Evolutionary conservation across 2,113 vertebrate species (phyloP).

Genomic region (Chlamydotis undulata): DNA sequence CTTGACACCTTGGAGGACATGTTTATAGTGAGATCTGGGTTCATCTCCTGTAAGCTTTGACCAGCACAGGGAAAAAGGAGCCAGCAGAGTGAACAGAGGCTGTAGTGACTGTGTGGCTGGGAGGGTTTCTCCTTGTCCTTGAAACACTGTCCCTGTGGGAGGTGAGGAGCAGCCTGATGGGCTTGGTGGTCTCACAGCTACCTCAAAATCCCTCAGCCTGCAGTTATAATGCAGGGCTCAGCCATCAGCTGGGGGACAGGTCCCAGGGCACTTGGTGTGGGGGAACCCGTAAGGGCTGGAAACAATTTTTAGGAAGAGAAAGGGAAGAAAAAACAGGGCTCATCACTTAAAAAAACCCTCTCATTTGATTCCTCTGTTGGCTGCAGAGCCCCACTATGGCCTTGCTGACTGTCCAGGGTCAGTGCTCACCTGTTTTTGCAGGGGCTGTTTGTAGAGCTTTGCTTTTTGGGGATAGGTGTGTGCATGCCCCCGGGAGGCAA

Average conservation of each 20-base stretch:
- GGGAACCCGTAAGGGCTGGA: neutral
- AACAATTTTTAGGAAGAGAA: neutral
- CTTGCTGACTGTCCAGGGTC: fast-evolving
- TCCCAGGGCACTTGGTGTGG: fast-evolving
- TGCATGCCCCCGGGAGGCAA: neutral
- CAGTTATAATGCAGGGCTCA: neutral
- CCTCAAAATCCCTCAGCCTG: neutral
- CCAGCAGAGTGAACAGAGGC: neutral
- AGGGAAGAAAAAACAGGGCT: neutral
- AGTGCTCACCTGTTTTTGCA: neutral
- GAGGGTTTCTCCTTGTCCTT: neutral
- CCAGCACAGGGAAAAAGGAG: neutral
- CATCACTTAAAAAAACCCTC: neutral
- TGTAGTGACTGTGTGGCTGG: neutral
- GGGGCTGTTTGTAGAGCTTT: neutral
- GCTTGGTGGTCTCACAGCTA: fast-evolving
- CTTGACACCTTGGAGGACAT: neutral
- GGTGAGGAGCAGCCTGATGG: neutral
- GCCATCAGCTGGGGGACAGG: neutral
- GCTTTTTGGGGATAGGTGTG: neutral
- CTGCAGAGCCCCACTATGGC: neutral
- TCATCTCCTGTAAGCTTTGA: neutral
- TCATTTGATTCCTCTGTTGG: neutral
- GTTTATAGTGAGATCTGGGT: neutral
- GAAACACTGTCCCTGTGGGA: neutral